These are phyloP conservation scores for Prosopocoilus inquinatus DNA, from an alignment of 2,888 invertebrate genomes.

Conservation along the genomic window DNA sequence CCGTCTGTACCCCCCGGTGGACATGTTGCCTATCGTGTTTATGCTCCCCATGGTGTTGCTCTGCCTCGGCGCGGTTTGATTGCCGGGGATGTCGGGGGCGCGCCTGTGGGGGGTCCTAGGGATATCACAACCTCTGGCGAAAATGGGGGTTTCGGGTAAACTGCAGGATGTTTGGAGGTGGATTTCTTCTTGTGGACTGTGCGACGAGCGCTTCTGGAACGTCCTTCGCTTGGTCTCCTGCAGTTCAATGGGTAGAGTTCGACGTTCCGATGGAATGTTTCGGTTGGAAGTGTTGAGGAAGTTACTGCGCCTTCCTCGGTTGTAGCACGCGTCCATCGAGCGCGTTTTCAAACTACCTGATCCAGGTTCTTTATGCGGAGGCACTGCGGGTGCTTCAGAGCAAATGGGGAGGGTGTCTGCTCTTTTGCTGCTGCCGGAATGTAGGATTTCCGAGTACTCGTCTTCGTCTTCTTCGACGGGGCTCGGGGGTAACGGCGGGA, in stretches of 20 bases:
- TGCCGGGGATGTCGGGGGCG: constrained; percentile 59
- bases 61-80: constrained; percentile 61
- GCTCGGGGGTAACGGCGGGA: constrained; percentile 80
- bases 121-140: constrained; percentile 80
- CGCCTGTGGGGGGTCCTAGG: constrained; percentile 77
- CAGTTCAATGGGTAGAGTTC: constrained; percentile 71
- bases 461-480: constrained; percentile 78
- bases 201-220: constrained; percentile 51
- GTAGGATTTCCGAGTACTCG: constrained; percentile 68
- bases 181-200: constrained; percentile 60
- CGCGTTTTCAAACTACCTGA: constrained; percentile 75
- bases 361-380: constrained; percentile 66
- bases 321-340: constrained; percentile 81
- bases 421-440: constrained; percentile 53
- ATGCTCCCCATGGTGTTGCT: constrained; percentile 62
- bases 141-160: constrained; percentile 85
- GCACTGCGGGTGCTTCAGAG: constrained; percentile 66
- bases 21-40: constrained; percentile 54
- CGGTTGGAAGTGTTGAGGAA: constrained; percentile 55
- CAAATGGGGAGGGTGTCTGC: constrained; percentile 58
- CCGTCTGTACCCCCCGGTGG: constrained; percentile 35
- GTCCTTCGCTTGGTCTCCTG: constrained; percentile 51
- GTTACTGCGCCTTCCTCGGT: constrained; percentile 42
- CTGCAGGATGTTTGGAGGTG: constrained; percentile 80
- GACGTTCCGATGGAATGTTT: constrained; percentile 64